phyloP scores from a whole-genome alignment of 2,888 invertebrate species.

The Pterostichus madidus region DNA sequence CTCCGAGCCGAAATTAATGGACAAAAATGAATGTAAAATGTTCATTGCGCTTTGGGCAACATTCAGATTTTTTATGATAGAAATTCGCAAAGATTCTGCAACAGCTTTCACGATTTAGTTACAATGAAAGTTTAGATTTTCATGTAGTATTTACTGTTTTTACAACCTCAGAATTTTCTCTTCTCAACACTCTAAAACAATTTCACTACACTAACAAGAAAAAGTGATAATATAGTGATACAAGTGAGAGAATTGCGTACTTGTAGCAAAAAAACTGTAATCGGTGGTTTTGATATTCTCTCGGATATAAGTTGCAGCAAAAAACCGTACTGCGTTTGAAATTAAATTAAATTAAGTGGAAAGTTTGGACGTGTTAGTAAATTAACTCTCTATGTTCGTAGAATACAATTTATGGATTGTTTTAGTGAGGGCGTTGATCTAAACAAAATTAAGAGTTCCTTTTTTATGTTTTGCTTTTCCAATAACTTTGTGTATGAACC shows the following conservation, averaged over 20 bases:
- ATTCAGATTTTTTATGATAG: constrained; percentile 14
- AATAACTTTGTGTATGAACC: not conserved
- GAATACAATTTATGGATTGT: constrained; percentile 5
- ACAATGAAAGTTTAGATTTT: constrained; percentile 58
- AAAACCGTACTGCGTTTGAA: not conserved
- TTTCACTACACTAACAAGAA: constrained; percentile 46
- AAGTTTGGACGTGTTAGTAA: constrained; percentile 6
- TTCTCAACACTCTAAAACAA: constrained; percentile 29
- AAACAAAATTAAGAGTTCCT: too few relatives aligned
- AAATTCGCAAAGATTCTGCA: constrained; percentile 21
- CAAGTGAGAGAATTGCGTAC: too few relatives aligned
- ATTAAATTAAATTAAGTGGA: constrained; percentile 34
- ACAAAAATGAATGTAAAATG: constrained; percentile 23
- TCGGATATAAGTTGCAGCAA: too few relatives aligned
- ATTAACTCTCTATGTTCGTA: not conserved
- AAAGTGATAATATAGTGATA: constrained; percentile 21
- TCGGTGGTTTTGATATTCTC: too few relatives aligned
- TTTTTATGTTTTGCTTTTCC: constrained; percentile 8
- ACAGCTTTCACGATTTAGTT: constrained; percentile 59
- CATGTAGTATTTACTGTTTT: constrained; percentile 50
- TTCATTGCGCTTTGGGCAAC: not conserved
- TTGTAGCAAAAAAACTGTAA: too few relatives aligned
- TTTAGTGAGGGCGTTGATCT: not conserved
- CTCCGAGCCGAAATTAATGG: constrained; percentile 11
- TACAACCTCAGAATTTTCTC: constrained; percentile 44